A percentile compares a stretch with the other conserved stretches of the same genome.
Evolutionary conservation across 2,113 vertebrate species (phyloP).

Genomic region (Zosterops lateralis): DNA sequence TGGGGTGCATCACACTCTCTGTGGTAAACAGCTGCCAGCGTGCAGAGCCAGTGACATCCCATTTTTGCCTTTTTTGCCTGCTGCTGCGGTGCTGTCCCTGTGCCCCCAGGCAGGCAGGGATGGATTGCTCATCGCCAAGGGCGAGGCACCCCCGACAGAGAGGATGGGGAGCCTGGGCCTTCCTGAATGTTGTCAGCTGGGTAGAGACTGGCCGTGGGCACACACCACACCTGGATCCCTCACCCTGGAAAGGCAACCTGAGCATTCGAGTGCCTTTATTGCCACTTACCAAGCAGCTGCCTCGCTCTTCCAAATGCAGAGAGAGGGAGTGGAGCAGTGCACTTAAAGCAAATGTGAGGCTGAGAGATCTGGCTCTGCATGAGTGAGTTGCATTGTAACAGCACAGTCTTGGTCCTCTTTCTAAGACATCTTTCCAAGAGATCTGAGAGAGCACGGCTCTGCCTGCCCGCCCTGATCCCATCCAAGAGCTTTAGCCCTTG

Average conservation of each 20-base stretch:
- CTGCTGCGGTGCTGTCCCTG: accelerated
- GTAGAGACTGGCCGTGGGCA: background rate
- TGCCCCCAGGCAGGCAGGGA: background rate
- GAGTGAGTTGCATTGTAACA: background rate
- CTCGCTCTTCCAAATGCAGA: background rate
- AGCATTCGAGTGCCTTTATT: background rate
- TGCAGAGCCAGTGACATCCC: background rate
- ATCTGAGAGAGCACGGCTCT: accelerated
- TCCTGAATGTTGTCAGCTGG: background rate
- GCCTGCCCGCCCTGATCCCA: background rate
- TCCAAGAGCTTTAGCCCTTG: background rate
- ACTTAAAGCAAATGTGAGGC: background rate
- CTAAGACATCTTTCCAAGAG: background rate
- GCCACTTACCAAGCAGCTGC: background rate
- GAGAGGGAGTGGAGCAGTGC: background rate
- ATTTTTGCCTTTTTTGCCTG: background rate
- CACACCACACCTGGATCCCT: background rate
- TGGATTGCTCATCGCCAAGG: background rate
- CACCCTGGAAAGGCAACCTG: background rate
- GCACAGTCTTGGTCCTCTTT: background rate
- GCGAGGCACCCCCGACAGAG: accelerated
- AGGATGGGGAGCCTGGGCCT: background rate
- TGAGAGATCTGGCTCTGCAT: background rate
- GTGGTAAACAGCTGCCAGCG: accelerated
- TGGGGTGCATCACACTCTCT: background rate